phyloP scores from a whole-genome alignment of 2,888 invertebrate genomes.

The Mantis religiosa region DNA sequence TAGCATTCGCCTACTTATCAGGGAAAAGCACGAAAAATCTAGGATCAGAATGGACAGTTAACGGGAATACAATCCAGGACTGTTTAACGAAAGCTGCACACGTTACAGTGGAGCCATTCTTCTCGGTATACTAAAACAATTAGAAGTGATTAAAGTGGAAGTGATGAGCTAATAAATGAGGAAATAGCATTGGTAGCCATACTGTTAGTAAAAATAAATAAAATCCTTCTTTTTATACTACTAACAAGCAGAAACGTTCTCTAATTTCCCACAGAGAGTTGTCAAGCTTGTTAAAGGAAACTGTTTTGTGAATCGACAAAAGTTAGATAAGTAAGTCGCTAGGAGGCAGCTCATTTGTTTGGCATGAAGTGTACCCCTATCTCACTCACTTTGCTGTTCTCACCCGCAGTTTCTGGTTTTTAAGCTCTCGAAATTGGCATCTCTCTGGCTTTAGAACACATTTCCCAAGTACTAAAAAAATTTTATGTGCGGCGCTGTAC shows the following conservation, averaged over 20 bases:
- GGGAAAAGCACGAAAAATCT: too few species aligned
- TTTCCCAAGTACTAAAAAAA: slow-evolving; percentile 5
- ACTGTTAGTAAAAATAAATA: background rate
- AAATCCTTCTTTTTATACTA: background rate
- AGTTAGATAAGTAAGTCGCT: background rate
- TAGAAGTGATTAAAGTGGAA: background rate
- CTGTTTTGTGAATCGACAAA: background rate
- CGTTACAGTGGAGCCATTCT: too few species aligned
- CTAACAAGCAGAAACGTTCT: background rate
- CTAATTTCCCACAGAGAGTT: background rate
- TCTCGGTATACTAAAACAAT: too few species aligned
- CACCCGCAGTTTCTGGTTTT: background rate
- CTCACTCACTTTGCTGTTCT: background rate
- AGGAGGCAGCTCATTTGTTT: background rate
- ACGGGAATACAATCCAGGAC: too few species aligned
- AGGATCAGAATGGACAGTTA: too few species aligned
- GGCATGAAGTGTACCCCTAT: background rate
- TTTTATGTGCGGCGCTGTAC: slow-evolving; percentile 1
- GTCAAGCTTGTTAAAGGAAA: background rate
- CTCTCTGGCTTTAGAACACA: slow-evolving; percentile 6
- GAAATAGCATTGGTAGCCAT: background rate
- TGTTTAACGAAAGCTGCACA: too few species aligned
- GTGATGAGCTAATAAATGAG: background rate
- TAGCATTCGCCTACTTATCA: too few species aligned
- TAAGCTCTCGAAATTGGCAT: slow-evolving; percentile 3